Evolutionary conservation across 2,797 vertebrate species (phyloP).

Genomic region (Falco novaeseelandiae): DNA sequence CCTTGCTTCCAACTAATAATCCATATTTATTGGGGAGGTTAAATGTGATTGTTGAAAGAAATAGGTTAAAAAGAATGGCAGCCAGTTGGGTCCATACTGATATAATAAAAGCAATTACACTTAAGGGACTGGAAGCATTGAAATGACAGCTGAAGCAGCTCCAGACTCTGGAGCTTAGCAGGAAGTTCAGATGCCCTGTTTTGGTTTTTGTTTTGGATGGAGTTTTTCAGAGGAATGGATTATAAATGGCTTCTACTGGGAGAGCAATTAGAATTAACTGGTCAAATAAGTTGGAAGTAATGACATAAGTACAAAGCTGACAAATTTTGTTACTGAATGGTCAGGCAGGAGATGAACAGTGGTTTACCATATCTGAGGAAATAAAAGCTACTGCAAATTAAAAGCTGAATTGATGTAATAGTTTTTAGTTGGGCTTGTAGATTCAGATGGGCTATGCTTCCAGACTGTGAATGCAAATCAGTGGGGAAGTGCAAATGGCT

Average conservation of each 20-base stretch:
- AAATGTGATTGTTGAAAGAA: constrained; percentile 41
- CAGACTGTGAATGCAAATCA: neutral
- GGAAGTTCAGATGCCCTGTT: neutral
- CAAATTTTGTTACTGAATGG: neutral
- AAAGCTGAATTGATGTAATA: neutral
- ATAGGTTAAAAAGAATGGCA: constrained; percentile 16
- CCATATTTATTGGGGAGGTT: neutral
- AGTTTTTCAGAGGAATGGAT: neutral
- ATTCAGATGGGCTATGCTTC: neutral
- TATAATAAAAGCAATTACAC: constrained; percentile 37
- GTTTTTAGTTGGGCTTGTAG: neutral
- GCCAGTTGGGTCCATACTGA: neutral
- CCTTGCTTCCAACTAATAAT: constrained; percentile 27
- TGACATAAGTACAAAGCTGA: neutral
- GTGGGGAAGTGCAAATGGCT: neutral
- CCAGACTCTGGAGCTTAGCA: neutral
- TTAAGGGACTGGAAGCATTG: neutral
- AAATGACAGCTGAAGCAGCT: constrained; percentile 10
- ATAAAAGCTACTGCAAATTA: neutral
- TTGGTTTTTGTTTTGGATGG: constrained; percentile 5
- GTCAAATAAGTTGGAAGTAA: constrained; percentile 40
- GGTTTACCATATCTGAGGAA: neutral
- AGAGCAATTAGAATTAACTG: constrained; percentile 26
- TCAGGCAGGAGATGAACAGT: neutral
- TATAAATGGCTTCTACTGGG: constrained; percentile 30